Percentiles rank a stretch among this genome's conserved stretches.
Conservation (phyloP, 2,797 vertebrate genomes). For the Varecia variegata region DNA sequence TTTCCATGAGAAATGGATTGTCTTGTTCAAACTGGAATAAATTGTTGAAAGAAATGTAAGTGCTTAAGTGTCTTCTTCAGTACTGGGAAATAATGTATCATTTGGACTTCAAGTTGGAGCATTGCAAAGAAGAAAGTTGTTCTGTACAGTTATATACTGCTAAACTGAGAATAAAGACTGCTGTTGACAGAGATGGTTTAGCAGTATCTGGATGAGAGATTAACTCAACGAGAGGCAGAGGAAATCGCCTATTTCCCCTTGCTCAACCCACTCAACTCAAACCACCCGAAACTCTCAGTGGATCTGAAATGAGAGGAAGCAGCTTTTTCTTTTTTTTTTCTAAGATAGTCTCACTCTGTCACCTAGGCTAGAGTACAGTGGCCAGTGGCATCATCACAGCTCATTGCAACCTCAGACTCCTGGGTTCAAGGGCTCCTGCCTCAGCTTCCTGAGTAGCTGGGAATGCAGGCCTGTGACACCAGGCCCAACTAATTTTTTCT, state of each 20-base stretch:
- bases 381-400: too few species aligned
- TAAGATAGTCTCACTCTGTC: too few species aligned
- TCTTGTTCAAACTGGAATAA: constrained; percentile 39
- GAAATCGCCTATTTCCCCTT: constrained; percentile 73
- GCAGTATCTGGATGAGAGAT: constrained; percentile 53
- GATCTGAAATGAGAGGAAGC: constrained; percentile 42
- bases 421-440: too few species aligned
- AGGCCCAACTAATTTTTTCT: too few species aligned
- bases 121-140: constrained; percentile 2
- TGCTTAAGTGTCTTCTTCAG: constrained; percentile 44
- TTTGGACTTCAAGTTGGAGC: constrained; percentile 11
- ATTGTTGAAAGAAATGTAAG: constrained; percentile 43
- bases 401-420: too few species aligned
- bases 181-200: constrained; percentile 50
- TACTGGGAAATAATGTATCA: constrained; percentile 58
- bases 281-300: constrained; percentile 54
- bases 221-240: constrained; percentile 53
- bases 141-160: not conserved
- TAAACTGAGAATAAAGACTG: not conserved
- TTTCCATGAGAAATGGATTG: not conserved
- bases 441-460: too few species aligned
- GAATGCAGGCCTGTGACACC: too few species aligned
- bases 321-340: not conserved
- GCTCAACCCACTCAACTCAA: constrained; percentile 65
- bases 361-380: too few species aligned